phyloP scores from a whole-genome alignment of 2,113 vertebrate species.

The Crotalus tigris region DNA sequence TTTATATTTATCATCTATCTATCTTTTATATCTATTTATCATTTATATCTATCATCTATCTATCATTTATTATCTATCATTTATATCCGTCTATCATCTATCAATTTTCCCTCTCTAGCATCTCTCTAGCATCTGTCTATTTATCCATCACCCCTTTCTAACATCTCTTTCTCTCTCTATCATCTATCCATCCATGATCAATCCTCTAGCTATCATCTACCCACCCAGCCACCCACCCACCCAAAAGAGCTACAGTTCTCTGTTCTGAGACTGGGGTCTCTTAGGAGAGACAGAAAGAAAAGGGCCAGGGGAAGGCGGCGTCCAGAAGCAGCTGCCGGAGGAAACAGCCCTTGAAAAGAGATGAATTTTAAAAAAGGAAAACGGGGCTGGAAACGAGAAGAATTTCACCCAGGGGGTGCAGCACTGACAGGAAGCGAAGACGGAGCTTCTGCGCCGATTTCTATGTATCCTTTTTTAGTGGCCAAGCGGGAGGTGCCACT shows the following conservation, averaged over 20 bases:
- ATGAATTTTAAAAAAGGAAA: not conserved
- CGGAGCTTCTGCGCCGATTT: not conserved
- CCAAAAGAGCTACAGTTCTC: too few relatives aligned
- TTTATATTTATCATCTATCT: too few relatives aligned
- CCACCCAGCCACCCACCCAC: too few relatives aligned
- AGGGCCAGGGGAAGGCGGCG: not conserved
- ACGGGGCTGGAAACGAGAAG: not conserved
- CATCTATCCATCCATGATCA: too few relatives aligned
- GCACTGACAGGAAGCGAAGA: not conserved
- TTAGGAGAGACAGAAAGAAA: not conserved
- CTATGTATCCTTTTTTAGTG: not conserved
- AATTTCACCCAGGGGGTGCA: not conserved
- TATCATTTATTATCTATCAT: too few relatives aligned
- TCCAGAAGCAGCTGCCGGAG: not conserved
- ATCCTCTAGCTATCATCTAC: too few relatives aligned
- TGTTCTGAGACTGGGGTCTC: too few relatives aligned
- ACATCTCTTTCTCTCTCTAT: too few relatives aligned
- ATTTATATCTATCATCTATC: too few relatives aligned
- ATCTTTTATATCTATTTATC: too few relatives aligned
- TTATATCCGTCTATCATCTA: not conserved
- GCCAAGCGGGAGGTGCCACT: accelerated
- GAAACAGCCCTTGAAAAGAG: not conserved
- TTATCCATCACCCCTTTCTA: too few relatives aligned
- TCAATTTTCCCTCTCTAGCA: too few relatives aligned
- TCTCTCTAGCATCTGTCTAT: not conserved